These are phyloP conservation scores for Drosophila malerkotliana DNA, from an alignment of 1,140 invertebrate species.

Conservation along the genomic window DNA sequence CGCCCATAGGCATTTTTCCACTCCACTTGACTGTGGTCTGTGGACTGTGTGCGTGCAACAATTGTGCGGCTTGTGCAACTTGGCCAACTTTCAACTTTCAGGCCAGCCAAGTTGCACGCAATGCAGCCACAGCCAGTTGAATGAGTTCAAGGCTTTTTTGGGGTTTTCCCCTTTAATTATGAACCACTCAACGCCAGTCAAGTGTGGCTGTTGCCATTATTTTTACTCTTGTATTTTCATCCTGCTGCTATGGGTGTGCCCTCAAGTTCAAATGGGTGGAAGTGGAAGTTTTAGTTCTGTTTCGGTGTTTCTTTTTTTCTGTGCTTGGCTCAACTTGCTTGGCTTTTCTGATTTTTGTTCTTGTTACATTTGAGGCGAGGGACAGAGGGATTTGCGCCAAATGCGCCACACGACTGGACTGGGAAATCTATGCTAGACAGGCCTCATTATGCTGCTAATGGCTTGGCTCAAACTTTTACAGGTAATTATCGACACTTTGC, in stretches of 20 bases:
- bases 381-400: constrained; percentile 23
- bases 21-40: constrained; percentile 55
- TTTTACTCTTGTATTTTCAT: constrained; percentile 38
- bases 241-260: constrained; percentile 34
- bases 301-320: constrained; percentile 19
- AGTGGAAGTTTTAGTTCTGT: constrained; percentile 63
- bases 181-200: constrained; percentile 65
- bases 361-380: constrained; percentile 32
- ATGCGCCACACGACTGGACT: constrained; percentile 29
- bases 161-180: constrained; percentile 64
- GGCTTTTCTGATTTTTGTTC: constrained; percentile 3
- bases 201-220: constrained; percentile 66
- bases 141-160: constrained; percentile 69
- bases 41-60: constrained; percentile 68
- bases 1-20: constrained; percentile 60
- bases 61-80: constrained; percentile 66
- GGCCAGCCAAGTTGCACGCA: constrained; percentile 55
- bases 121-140: constrained; percentile 58
- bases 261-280: constrained; percentile 56
- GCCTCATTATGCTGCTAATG: constrained; percentile 78
- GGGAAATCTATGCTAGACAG: constrained; percentile 66
- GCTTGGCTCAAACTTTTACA: constrained; percentile 74
- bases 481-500: constrained; percentile 78
- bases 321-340: not conserved
- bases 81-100: constrained; percentile 67